phyloP scores from a whole-genome alignment of 2,797 vertebrate species.

The Eulemur coronatus region DNA sequence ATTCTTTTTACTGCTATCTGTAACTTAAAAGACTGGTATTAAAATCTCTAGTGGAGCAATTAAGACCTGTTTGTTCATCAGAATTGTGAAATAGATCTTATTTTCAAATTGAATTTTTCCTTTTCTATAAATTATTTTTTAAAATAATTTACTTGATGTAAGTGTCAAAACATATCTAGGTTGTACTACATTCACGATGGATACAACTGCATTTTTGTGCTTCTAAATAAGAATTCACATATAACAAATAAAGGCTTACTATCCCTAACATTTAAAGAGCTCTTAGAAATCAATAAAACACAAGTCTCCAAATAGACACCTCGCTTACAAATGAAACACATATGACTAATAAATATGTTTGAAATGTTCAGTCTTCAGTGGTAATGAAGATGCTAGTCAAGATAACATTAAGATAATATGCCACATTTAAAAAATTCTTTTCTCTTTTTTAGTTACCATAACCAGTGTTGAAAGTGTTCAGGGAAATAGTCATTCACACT shows the following conservation, averaged over 20 bases:
- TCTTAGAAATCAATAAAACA: neutral
- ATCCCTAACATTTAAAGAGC: constrained; percentile 3
- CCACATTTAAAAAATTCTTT: neutral
- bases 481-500: neutral
- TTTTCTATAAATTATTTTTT: neutral
- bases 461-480: neutral
- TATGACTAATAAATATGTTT: neutral
- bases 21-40: neutral
- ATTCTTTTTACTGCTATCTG: neutral
- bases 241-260: neutral
- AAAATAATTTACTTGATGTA: neutral
- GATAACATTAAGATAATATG: neutral
- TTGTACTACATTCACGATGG: neutral
- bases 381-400: neutral
- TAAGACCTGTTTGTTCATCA: neutral
- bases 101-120: neutral
- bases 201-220: neutral
- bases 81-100: neutral
- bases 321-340: neutral
- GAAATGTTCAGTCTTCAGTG: neutral
- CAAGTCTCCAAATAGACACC: neutral
- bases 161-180: neutral
- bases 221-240: neutral
- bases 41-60: neutral
- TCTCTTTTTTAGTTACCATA: neutral